Evolutionary conservation across 53 echinoderm and acorn worm genomes (phyloP), one percentile per base, ranked within the genome.

Genomic region (Glandiceps talaboti): DNA sequence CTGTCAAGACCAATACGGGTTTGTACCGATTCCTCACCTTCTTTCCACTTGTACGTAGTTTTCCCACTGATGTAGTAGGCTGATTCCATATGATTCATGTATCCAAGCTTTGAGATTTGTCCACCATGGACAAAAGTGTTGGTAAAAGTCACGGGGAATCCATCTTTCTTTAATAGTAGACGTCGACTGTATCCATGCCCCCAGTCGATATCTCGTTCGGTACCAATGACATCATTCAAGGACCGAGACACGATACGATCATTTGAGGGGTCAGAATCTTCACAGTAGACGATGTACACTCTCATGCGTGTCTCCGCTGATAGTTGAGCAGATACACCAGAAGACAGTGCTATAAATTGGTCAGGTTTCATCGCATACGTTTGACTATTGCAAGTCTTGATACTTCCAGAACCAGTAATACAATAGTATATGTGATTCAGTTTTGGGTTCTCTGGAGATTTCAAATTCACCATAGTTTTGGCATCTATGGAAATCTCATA

Each of bases 191-290:
- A 32, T 30, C 84, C 84, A 27, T 6, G 28, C 1, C 75, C 84
- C 74, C 75, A 84, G 80, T 80, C 79, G 74, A 84, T 64, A n/a
- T 84, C 79, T 32, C 84, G 73, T 27, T 84, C 84, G 1, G 75
- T 79, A 32, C 80, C 84, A 31, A 74, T 26, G 28, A 84, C 6
- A 26, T 79, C 84, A 1, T 73, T 30, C 75, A 84, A 29, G 25
- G 31, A 30, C 29, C 84, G 28, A 29, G 75, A 33, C 33, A 84
- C 1, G 0, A 79, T 77, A 27, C 78, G 78, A 20, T 29, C 26
- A 27, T 31, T 31, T 14, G 75, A 78, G 1, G 74, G 10, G 25
- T 75, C 27, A 72, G 28, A 74, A 31, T 80, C 84, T 79, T 73
- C 74, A 26, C 30, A 80, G 79, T 84, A 84, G 74, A 79, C 75